Base-by-base conservation (phyloP, 2,888 invertebrate genomes). In the Ophioninae sp. region DNA sequence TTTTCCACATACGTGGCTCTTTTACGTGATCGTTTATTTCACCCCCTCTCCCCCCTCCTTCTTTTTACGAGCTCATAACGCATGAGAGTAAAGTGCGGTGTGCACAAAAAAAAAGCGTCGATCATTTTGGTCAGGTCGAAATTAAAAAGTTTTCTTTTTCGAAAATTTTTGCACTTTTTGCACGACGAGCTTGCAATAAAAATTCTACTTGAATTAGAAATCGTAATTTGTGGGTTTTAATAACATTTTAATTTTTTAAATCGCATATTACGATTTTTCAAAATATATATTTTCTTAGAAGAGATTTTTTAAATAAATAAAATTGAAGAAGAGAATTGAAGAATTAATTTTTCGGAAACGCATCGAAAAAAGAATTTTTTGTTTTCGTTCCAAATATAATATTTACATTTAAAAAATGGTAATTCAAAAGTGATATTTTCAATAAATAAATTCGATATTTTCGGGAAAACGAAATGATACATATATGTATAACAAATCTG, bases 11-110 rank as follows among this genome's bases (percentile, higher is more conserved):
- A 61, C 61, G 37, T 61, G 65, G 23, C 59, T 63, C 39, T 58
- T 61, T 22, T 41, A 23, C 67, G 22, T 20, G 59, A 68, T 68
- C 44, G 30, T 76, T 68, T 72, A 56, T 56, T 39, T 65, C n/a
- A n/a, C n/a, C 30, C 30, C 30, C 22, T 63, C 51, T 71, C 2
- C 37, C 7, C 56, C 22, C n/a, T 23, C 67, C 72, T 71, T 58
- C 30, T 37, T 81, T 58, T 51, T 67, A 39, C 44, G 20, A 61
- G 44, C 68, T 61, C 30, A 23, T 58, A 75, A 58, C 56, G 37
- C 58, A 77, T 39, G 30, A 68, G 20, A 44, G 68, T 77, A 61
- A 44, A 61, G 61, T 61, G 69, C 13, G 20, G 44, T 77, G 37
- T 30, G n/a, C 13, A 44, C 30, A 20, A 77, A 69, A 68, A 77